Percentiles rank a stretch among this genome's conserved stretches.
These are phyloP conservation scores for Lepeophtheirus nordmannii DNA, from an alignment of 2,888 invertebrate genomes.

Conservation along the genomic window DNA sequence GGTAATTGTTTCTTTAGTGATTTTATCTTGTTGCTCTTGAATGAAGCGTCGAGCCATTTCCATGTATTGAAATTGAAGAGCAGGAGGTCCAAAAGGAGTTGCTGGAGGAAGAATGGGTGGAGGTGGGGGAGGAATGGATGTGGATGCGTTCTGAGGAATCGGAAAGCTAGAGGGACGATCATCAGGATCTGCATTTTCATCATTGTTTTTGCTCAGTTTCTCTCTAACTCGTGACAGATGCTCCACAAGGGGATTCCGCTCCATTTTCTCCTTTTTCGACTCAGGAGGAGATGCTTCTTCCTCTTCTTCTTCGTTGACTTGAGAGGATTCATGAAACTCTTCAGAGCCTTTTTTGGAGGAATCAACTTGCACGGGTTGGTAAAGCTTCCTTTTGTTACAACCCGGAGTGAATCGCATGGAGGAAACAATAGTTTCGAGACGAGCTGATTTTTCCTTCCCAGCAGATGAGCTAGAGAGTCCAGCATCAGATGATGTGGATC, in stretches of 20 bases:
- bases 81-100: slow-evolving; percentile 46
- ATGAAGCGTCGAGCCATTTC: slow-evolving; percentile 25
- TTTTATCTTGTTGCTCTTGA: slow-evolving; percentile 27
- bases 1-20: slow-evolving; percentile 26
- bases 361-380: slow-evolving; percentile 85
- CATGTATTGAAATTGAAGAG: slow-evolving; percentile 41
- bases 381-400: slow-evolving; percentile 85
- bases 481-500: slow-evolving; percentile 13
- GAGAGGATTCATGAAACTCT: slow-evolving; percentile 49
- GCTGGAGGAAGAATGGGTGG: neutral
- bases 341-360: slow-evolving; percentile 40
- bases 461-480: slow-evolving; percentile 8
- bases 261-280: slow-evolving; percentile 56
- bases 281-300: slow-evolving; percentile 26
- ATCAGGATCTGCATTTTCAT: neutral
- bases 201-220: slow-evolving; percentile 30
- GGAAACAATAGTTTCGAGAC: slow-evolving; percentile 87
- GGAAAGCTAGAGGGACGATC: neutral
- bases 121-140: neutral
- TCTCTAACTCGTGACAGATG: slow-evolving; percentile 40
- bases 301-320: slow-evolving; percentile 35
- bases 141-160: neutral
- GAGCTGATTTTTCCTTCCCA: slow-evolving; percentile 66
- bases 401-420: slow-evolving; percentile 58
- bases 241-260: slow-evolving; percentile 26